Percentiles rank a stretch among this genome's conserved stretches.
Conservation (phyloP, 2,888 invertebrate genomes). For the Carcina quercana region DNA sequence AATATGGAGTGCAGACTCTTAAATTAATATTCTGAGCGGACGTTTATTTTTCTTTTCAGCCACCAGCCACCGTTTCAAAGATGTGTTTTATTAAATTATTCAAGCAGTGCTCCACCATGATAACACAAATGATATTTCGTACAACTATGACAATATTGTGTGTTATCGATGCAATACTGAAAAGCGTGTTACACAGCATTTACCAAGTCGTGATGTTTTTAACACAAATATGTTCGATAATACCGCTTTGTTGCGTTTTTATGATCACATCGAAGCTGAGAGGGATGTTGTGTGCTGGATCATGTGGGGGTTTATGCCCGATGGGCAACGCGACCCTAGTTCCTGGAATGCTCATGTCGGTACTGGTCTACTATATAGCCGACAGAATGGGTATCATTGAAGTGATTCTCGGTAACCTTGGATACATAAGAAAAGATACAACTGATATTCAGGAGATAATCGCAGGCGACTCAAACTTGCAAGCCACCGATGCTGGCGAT, state of each 20-base stretch:
- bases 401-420: too few species aligned
- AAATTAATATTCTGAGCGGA: too few species aligned
- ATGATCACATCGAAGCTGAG: not conserved
- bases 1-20: too few species aligned
- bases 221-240: not conserved
- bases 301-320: too few species aligned
- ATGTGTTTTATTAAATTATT: not conserved
- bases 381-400: too few species aligned
- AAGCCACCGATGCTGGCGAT: too few species aligned
- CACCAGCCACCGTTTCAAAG: not conserved
- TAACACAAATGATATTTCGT: not conserved
- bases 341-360: too few species aligned
- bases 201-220: not conserved
- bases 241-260: constrained; percentile 2
- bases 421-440: too few species aligned
- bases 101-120: not conserved
- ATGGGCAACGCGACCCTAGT: too few species aligned
- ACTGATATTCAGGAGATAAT: too few species aligned
- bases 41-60: not conserved
- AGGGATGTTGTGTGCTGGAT: not conserved
- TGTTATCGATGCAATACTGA: not conserved
- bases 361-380: too few species aligned
- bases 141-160: not conserved
- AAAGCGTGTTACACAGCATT: not conserved
- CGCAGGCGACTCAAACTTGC: too few species aligned